Percentiles rank a stretch among this genome's conserved stretches.
Conservation (phyloP, 2,113 vertebrate species). For the Ranitomeya imitator region DNA sequence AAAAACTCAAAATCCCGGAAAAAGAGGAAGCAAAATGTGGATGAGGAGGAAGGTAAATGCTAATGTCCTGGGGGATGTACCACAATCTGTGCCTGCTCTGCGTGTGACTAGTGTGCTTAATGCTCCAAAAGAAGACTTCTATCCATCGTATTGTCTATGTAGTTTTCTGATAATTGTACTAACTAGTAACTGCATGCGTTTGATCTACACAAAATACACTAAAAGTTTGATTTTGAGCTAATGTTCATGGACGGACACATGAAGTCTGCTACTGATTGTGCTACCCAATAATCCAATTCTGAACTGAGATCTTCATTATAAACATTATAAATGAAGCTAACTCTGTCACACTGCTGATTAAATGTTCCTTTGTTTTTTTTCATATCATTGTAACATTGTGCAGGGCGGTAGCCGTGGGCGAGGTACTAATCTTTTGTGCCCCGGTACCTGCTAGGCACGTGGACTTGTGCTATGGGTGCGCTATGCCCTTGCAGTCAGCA, state of each 20-base stretch:
- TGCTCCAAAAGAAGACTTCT: background rate
- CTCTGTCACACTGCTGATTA: background rate
- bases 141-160: background rate
- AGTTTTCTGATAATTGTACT: conserved; percentile 9
- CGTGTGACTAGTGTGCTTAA: background rate
- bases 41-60: conserved; percentile 75
- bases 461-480: too few relatives aligned
- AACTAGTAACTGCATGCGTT: conserved; percentile 30
- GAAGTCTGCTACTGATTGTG: background rate
- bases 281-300: background rate
- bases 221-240: background rate
- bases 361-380: background rate
- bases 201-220: background rate
- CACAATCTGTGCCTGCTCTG: background rate
- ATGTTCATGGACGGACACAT: background rate
- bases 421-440: too few relatives aligned
- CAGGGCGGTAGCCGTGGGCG: too few relatives aligned
- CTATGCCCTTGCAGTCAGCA: too few relatives aligned
- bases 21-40: conserved; percentile 87
- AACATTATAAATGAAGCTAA: background rate
- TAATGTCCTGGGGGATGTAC: background rate
- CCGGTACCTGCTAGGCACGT: too few relatives aligned
- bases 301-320: background rate
- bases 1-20: conserved; percentile 91
- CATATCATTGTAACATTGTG: background rate